A percentile compares a stretch with the other conserved stretches of the same genome.
phyloP scores from a whole-genome alignment of 2,797 vertebrate genomes.

The Setipinna tenuifilis region DNA sequence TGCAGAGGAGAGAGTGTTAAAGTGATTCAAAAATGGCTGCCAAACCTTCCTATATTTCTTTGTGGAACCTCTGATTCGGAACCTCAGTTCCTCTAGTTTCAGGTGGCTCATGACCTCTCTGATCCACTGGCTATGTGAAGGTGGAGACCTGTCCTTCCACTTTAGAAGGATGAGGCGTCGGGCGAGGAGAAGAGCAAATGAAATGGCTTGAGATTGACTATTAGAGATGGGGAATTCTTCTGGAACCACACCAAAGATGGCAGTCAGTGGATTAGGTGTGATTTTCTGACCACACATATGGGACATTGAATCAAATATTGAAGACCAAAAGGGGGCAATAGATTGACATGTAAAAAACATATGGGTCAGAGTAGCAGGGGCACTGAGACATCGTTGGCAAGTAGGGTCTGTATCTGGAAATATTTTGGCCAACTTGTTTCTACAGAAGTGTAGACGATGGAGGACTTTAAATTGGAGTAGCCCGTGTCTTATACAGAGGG shows the following conservation, averaged over 20 bases:
- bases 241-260: neutral
- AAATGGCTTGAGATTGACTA: neutral
- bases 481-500: neutral
- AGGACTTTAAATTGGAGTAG: neutral
- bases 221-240: neutral
- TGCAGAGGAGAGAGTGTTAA: too few species aligned
- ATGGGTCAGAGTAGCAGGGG: neutral
- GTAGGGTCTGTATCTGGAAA: neutral
- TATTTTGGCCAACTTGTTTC: neutral
- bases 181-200: neutral
- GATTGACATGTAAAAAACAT: neutral
- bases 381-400: neutral
- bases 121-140: neutral
- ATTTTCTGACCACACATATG: neutral
- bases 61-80: neutral
- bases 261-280: neutral
- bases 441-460: neutral
- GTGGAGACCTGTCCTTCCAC: neutral
- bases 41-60: too few species aligned
- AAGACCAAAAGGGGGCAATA: neutral
- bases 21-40: too few species aligned
- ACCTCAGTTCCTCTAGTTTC: neutral
- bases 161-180: neutral
- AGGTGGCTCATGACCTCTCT: neutral
- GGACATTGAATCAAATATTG: neutral